Base-by-base conservation (phyloP, 2,888 invertebrate species). In the Atrina japonica region DNA sequence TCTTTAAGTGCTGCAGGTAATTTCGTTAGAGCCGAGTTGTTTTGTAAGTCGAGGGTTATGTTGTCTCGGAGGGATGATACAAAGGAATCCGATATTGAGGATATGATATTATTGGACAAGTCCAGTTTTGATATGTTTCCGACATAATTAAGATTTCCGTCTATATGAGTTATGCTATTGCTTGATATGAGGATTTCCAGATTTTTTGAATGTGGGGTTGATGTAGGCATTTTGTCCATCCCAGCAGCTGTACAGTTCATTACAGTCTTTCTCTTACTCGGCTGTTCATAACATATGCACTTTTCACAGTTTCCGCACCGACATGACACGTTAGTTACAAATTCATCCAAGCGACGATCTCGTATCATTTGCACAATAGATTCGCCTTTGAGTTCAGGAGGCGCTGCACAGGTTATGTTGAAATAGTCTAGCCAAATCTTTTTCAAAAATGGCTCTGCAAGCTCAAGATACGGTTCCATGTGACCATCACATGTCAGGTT, bases 401-500 rank as follows among this genome's bases (percentile, higher is more conserved):
- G 67, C 14, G 16, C 18, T n/a, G 18, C 43, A 25, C 67, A 67
- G n/a, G 21, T 27, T 14, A 52, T 14, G 5, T 30, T 40, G 2
- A 23, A 23, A 18, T 29, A 23, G 23, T 60, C 40, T 16, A 9
- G 3, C 52, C 52, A 67, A 3, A 67, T 18, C 41, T 21, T 59
- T 6, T 29, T 2, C 5, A 67, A 16, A 25, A 18, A 18, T n/a
- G 23, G 29, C 27, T 25, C 16, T 9, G 30, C 29, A 25, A 27
- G 50, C 21, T 21, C 21, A 9, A 49, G 52, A 43, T 18, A 59
- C 11, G 41, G 67, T 25, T 43, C 53, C 45, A 67, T 60, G 2
- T 60, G 59, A 35, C 67, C 59, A 30, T 67, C 67, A 40, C 67
- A 67, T 6, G 29, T 40, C 9, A 59, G 35, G 14, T 50, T 29